Evolutionary conservation across 2,113 vertebrate genomes (phyloP), one percentile per base, ranked within the genome.

Genomic region (Struthidea cinerea): DNA sequence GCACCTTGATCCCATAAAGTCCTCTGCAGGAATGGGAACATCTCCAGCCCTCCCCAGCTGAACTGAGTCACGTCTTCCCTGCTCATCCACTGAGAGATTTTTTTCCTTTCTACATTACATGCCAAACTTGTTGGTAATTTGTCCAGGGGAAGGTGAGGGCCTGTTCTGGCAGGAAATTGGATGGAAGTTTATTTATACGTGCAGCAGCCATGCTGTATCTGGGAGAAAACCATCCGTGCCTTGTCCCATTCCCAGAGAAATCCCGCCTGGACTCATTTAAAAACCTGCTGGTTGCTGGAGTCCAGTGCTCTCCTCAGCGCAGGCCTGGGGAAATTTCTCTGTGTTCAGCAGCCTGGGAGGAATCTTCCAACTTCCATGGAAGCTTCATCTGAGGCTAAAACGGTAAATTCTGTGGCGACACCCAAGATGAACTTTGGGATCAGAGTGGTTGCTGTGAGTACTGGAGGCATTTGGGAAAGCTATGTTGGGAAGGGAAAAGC

Each of bases 21-120:
- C 55, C 42, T 26, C 3, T 4, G 6, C 39, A 75, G 86, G 83
- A 74, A 59, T 0, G 2, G 68, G 92, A 71, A n/a, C 71, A 74
- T 30, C 79, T 77, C 46, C 61, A 82, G 87, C 77, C 44, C 35
- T 84, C 44, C n/a, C 3, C 39, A 16, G 68, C 47, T 84, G 69
- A 67, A 59, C 2, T 8, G 56, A 69, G 60, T 52, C 82, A 78
- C 13, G 3, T 47, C 85, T 64, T 79, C 69, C 60, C 74, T 65
- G 50, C 67, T 76, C 37, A 1, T 30, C 61, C 63, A 28, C 47
- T 35, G 33, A 65, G 77, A 16, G 46, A 7, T 57, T 87, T 94
- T 84, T 76, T 30, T 28, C 50, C 42, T 68, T 73, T n/a, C 0
- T 10, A 0, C 17, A 1, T 32, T 28, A 3, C 13, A 13, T 8